phyloP scores from a whole-genome alignment of 2,888 invertebrate species.

The Limnephilus rhombicus region DNA sequence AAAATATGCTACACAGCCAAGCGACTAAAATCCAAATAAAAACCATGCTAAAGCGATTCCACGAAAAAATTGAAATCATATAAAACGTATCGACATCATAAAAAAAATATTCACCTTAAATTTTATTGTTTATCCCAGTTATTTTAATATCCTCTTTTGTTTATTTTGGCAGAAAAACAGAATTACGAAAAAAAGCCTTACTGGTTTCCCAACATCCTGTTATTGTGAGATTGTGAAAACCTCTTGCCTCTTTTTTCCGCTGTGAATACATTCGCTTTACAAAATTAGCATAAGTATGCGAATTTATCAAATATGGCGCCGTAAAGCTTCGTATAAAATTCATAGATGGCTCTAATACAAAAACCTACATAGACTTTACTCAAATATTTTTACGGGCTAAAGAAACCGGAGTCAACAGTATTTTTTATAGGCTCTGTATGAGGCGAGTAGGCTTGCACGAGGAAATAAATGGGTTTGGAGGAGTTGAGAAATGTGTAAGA shows the following conservation, averaged over 20 bases:
- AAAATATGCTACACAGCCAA: too few species aligned
- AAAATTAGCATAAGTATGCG: slow-evolving; percentile 26
- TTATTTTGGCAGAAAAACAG: not conserved
- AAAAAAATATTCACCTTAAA: not conserved
- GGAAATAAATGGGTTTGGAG: not conserved
- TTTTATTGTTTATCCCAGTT: not conserved
- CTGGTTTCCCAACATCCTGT: slow-evolving; percentile 14
- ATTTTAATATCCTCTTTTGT: not conserved
- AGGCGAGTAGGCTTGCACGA: not conserved
- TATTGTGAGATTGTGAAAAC: not conserved
- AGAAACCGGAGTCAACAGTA: not conserved
- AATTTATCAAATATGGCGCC: slow-evolving; percentile 34
- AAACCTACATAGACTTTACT: not conserved
- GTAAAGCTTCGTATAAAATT: slow-evolving; percentile 24
- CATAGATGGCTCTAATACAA: not conserved
- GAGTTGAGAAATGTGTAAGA: not conserved
- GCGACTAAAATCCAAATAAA: too few species aligned
- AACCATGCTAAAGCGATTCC: not conserved
- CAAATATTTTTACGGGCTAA: not conserved
- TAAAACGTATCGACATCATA: not conserved
- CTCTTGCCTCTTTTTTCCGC: not conserved
- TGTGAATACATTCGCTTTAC: slow-evolving; percentile 16
- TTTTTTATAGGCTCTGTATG: not conserved
- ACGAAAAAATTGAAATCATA: not conserved
- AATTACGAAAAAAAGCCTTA: not conserved